Conservation (phyloP, 2,888 invertebrate genomes). For the Leptinotarsa peninsularis region DNA sequence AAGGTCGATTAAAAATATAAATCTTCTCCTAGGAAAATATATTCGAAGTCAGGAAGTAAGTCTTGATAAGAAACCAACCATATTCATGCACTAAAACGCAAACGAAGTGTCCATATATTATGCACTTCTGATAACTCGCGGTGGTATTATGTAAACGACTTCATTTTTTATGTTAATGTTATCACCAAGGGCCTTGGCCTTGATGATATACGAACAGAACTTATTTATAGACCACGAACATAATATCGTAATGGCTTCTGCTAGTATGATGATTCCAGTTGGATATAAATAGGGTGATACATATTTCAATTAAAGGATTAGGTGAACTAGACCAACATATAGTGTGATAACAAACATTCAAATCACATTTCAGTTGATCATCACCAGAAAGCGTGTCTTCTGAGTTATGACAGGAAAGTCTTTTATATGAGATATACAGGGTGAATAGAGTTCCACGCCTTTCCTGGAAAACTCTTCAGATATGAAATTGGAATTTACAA, state of each 20-base stretch:
- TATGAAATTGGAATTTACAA: too few species aligned
- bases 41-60: not conserved
- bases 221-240: conserved; percentile 17
- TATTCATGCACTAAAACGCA: conserved; percentile 24
- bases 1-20: too few species aligned
- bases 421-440: too few species aligned
- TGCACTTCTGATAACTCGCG: conserved; percentile 35
- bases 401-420: too few species aligned
- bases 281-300: not conserved
- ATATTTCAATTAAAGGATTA: not conserved
- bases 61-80: conserved; percentile 25
- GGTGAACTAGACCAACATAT: too few species aligned
- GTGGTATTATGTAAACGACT: conserved; percentile 37
- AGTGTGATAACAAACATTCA: too few species aligned
- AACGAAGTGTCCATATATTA: conserved; percentile 26
- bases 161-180: conserved; percentile 31
- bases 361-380: too few species aligned
- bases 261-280: not conserved
- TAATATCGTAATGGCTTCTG: conserved; percentile 1
- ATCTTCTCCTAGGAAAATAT: not conserved
- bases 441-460: too few species aligned
- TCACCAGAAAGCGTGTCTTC: too few species aligned
- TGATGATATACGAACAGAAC: conserved; percentile 21
- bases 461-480: too few species aligned
- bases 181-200: conserved; percentile 31